phyloP scores from a whole-genome alignment of 2,797 vertebrate species.

The Sebastiscus tertius region DNA sequence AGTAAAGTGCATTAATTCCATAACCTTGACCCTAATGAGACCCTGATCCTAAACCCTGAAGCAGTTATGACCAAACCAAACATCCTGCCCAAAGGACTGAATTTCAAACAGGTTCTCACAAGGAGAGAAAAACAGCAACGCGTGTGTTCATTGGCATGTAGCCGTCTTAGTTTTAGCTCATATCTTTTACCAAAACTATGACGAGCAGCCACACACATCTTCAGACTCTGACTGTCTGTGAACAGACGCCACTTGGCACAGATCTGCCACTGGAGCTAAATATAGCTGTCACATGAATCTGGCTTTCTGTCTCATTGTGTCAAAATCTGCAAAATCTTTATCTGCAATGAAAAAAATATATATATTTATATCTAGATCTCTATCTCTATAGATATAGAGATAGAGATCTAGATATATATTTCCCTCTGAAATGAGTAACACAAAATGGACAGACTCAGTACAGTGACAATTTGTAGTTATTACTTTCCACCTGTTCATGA shows the following conservation, averaged over 20 bases:
- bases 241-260: constrained; percentile 20
- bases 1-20: background rate
- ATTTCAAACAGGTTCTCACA: background rate
- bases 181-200: background rate
- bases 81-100: background rate
- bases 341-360: no score
- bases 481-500: background rate
- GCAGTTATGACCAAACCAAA: background rate
- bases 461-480: no score
- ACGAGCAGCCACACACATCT: background rate
- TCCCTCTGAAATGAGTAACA: no score
- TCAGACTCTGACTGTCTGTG: constrained; percentile 10
- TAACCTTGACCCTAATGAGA: background rate
- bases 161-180: background rate
- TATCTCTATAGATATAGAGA: no score
- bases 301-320: constrained; percentile 4
- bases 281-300: constrained; percentile 33
- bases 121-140: background rate
- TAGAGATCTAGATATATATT: no score
- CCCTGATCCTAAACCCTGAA: background rate
- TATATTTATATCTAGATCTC: no score
- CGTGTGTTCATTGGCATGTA: background rate
- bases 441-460: background rate
- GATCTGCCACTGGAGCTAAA: constrained; percentile 54
- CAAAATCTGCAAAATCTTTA: background rate